Evolutionary conservation across 1,140 invertebrate species (phyloP).

Genomic region (Cheumatopsyche charites): DNA sequence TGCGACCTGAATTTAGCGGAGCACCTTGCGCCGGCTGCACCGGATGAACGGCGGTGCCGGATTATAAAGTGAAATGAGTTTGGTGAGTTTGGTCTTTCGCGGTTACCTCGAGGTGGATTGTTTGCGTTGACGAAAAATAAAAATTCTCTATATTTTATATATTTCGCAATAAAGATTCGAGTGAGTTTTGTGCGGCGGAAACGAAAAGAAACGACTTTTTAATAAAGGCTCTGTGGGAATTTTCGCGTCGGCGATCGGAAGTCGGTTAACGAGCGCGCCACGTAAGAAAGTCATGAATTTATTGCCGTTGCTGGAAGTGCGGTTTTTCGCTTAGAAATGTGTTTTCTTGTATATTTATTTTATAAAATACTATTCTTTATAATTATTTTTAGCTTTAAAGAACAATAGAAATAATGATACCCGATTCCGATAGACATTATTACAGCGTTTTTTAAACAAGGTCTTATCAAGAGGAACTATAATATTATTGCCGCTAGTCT

Average conservation of each 20-base stretch:
- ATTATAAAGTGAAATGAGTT: slow-evolving; percentile 40
- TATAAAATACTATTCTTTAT: too few species aligned
- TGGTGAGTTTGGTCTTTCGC: slow-evolving; percentile 25
- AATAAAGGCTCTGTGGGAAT: not conserved
- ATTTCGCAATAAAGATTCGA: not conserved
- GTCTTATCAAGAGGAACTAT: too few species aligned
- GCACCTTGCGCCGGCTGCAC: slow-evolving; percentile 2
- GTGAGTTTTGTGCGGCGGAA: too few species aligned
- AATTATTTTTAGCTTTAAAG: too few species aligned
- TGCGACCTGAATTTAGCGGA: slow-evolving; percentile 17
- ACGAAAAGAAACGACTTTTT: slow-evolving; percentile 18
- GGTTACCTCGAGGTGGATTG: not conserved
- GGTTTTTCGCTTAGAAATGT: too few species aligned
- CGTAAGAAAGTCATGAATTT: not conserved
- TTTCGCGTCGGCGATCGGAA: not conserved
- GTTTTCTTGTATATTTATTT: too few species aligned
- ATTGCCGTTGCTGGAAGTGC: not conserved
- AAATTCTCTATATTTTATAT: not conserved
- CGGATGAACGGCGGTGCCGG: not conserved
- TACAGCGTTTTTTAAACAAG: too few species aligned
- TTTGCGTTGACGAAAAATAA: slow-evolving; percentile 2
- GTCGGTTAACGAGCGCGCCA: slow-evolving; percentile 1
- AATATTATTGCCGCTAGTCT: too few species aligned
- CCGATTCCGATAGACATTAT: too few species aligned
- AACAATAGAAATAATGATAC: too few species aligned